Percentiles rank a stretch among this genome's conserved stretches.
Evolutionary conservation across 1,140 invertebrate genomes (phyloP).

Genomic region (Brachionus paranguensis): DNA sequence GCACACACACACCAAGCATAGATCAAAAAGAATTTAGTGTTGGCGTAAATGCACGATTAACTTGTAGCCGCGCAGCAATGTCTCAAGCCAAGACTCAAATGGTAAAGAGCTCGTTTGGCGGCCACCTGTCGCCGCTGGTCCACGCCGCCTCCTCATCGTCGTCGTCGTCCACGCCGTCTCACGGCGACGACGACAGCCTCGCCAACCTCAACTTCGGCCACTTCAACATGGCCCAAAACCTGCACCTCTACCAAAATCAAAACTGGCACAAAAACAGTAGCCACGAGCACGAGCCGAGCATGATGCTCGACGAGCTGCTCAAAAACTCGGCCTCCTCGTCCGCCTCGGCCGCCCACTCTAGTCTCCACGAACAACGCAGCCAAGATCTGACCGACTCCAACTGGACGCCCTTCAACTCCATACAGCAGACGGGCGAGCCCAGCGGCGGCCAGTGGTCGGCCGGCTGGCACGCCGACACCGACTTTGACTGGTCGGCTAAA

Average conservation of each 20-base stretch:
- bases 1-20: too few relatives aligned
- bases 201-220: neutral
- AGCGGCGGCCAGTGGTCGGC: neutral
- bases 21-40: too few relatives aligned
- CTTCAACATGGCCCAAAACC: neutral
- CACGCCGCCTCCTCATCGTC: neutral
- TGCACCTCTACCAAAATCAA: neutral
- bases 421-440: neutral
- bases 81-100: slow-evolving; percentile 22
- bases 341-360: neutral
- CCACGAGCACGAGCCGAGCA: neutral
- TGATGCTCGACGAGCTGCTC: neutral
- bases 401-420: neutral
- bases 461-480: neutral
- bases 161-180: neutral
- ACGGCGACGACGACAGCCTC: neutral
- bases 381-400: neutral
- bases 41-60: too few relatives aligned
- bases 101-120: slow-evolving; percentile 16
- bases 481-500: neutral
- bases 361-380: neutral
- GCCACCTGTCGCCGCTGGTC: neutral
- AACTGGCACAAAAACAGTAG: neutral
- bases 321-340: neutral
- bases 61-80: neutral